Conservation (phyloP, 2,113 vertebrate species). For the Nothocercus julius region DNA sequence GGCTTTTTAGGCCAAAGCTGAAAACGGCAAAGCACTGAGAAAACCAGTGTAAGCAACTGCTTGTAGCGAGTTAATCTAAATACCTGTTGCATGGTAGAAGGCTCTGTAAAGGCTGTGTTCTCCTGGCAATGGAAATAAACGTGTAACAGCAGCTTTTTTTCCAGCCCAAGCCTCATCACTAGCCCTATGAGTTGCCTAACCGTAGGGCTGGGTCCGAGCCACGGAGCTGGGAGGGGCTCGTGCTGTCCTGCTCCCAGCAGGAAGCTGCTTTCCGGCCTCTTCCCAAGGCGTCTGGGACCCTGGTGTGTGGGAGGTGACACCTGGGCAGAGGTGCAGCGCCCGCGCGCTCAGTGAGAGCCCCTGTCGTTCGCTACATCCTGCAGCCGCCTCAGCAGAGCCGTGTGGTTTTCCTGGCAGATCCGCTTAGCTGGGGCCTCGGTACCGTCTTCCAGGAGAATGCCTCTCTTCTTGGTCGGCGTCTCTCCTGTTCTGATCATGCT, state of each 20-base stretch:
- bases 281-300: too few species aligned
- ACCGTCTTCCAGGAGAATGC: slow-evolving; percentile 86
- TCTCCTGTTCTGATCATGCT: slow-evolving; percentile 94
- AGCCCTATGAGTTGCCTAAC: not conserved
- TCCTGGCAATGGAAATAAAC: not conserved
- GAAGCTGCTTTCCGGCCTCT: not conserved
- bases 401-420: slow-evolving; percentile 90
- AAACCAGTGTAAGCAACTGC: accelerated
- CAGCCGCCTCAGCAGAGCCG: slow-evolving; percentile 84
- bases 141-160: not conserved
- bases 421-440: slow-evolving; percentile 89
- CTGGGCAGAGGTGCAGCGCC: not conserved
- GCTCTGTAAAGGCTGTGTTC: not conserved
- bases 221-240: accelerated
- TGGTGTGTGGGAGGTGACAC: too few species aligned
- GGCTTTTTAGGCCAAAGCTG: not conserved
- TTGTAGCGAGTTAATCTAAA: not conserved
- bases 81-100: not conserved
- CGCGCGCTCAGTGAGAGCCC: slow-evolving; percentile 82
- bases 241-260: accelerated
- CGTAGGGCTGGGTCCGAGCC: accelerated
- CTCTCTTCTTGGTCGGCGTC: slow-evolving; percentile 91
- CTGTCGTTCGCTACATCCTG: slow-evolving; percentile 94
- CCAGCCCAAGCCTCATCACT: not conserved
- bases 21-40: not conserved